These are phyloP conservation scores for Trichosurus vulpecula DNA, from an alignment of 2,797 vertebrate species.

Conservation along the genomic window DNA sequence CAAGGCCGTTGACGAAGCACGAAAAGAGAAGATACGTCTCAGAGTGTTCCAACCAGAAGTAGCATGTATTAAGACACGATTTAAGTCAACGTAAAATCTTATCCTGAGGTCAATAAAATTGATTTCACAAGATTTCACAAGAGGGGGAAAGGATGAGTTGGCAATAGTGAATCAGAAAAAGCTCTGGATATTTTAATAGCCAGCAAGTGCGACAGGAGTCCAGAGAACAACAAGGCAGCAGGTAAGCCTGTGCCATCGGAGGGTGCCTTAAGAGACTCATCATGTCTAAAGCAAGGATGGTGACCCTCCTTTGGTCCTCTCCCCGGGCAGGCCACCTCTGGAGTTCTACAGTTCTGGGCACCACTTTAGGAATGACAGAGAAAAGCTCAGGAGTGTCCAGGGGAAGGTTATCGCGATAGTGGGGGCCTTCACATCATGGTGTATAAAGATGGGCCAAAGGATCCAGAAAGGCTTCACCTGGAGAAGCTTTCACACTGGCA, in stretches of 20 bases:
- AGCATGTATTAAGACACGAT: background rate
- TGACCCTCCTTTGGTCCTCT: too few relatives aligned
- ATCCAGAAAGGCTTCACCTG: fast-evolving
- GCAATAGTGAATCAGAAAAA: background rate
- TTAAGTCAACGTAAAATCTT: background rate
- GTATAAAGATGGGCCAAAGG: background rate
- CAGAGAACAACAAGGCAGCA: too few relatives aligned
- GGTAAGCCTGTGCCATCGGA: background rate
- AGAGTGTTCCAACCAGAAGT: background rate
- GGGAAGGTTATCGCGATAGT: background rate
- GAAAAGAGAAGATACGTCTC: too few relatives aligned
- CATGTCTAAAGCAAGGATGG: background rate
- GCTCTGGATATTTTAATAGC: background rate
- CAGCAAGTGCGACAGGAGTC: background rate
- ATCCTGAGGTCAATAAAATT: background rate
- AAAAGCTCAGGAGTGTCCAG: background rate
- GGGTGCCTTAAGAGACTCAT: too few relatives aligned
- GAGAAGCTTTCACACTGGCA: background rate
- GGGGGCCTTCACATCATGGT: background rate
- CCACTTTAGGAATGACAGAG: background rate
- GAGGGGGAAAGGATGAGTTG: background rate
- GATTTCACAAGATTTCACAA: background rate
- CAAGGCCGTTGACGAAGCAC: background rate
- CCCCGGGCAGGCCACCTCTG: background rate
- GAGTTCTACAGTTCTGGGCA: background rate